Evolutionary conservation across 2,888 invertebrate species (phyloP).

Genomic region (Asteroscopus sphinx): DNA sequence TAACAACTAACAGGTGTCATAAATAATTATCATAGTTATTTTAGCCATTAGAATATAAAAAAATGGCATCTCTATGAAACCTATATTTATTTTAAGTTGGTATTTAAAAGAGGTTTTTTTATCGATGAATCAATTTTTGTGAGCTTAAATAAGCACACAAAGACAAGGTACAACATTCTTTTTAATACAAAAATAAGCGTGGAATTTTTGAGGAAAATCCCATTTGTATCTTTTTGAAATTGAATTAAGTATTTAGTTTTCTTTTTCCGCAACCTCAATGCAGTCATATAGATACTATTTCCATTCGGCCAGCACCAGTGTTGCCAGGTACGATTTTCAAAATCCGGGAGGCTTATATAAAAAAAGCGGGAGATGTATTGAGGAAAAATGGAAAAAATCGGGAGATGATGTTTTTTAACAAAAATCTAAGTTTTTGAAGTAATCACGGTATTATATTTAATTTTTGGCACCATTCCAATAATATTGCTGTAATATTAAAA

Average conservation of each 20-base stretch:
- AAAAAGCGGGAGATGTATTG: too few species aligned
- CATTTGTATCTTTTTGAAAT: constrained; percentile 18
- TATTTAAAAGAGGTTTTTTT: not conserved
- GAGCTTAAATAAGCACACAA: too few species aligned
- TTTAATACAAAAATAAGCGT: not conserved
- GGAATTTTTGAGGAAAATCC: not conserved
- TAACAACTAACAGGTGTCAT: constrained; percentile 34
- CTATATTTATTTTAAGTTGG: not conserved
- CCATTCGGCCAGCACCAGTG: constrained; percentile 37
- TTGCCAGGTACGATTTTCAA: too few species aligned
- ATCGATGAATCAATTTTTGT: too few species aligned
- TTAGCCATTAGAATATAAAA: constrained; percentile 18
- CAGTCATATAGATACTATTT: constrained; percentile 21
- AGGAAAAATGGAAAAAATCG: too few species aligned
- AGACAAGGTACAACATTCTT: too few species aligned
- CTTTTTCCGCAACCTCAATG: constrained; percentile 28
- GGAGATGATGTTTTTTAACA: too few species aligned
- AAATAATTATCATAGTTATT: constrained; percentile 42
- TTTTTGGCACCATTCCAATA: too few species aligned
- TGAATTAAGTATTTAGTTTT: constrained; percentile 24
- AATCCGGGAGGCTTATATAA: too few species aligned
- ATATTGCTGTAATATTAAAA: too few species aligned
- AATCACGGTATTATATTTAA: too few species aligned
- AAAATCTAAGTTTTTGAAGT: too few species aligned
- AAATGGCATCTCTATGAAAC: not conserved